These are phyloP conservation scores for Dexiosoma caninum DNA, from an alignment of 2,888 invertebrate species.

Conservation along the genomic window DNA sequence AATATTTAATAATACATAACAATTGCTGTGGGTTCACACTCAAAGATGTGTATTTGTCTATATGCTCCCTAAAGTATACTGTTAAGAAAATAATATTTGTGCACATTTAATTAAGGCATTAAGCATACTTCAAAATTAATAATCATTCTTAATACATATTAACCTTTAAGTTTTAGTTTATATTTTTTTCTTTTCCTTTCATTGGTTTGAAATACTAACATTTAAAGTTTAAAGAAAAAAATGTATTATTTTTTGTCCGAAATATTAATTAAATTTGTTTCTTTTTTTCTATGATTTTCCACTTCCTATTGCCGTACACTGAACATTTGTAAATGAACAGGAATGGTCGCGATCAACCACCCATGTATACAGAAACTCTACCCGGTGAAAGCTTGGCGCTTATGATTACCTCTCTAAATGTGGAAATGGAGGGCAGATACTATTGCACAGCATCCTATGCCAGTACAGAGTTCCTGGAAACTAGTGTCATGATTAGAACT, in stretches of 20 bases:
- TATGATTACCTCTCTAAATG: constrained; percentile 85
- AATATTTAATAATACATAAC: not conserved
- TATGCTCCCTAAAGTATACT: constrained; percentile 47
- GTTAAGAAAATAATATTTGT: constrained; percentile 19
- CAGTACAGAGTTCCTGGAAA: constrained; percentile 82
- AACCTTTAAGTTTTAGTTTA: constrained; percentile 8
- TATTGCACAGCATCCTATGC: constrained; percentile 90
- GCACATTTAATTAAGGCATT: constrained; percentile 36
- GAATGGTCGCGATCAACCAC: constrained; percentile 78
- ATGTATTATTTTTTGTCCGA: not conserved
- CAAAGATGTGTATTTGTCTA: not conserved
- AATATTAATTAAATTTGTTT: constrained; percentile 27
- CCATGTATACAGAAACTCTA: constrained; percentile 84
- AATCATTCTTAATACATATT: constrained; percentile 19
- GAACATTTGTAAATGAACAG: constrained; percentile 59
- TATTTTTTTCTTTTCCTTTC: not conserved
- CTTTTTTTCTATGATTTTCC: not conserved
- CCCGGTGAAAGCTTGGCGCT: constrained; percentile 84
- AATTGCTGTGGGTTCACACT: not conserved
- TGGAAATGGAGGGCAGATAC: constrained; percentile 88
- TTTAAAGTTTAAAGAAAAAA: not conserved
- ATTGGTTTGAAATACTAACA: constrained; percentile 36
- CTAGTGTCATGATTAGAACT: constrained; percentile 85
- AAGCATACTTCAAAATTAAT: constrained; percentile 7
- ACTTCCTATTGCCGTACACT: not conserved